Percentiles rank a stretch among this genome's conserved stretches.
These are phyloP conservation scores for Orchesella cincta DNA, from an alignment of 1,140 invertebrate species.

Conservation along the genomic window DNA sequence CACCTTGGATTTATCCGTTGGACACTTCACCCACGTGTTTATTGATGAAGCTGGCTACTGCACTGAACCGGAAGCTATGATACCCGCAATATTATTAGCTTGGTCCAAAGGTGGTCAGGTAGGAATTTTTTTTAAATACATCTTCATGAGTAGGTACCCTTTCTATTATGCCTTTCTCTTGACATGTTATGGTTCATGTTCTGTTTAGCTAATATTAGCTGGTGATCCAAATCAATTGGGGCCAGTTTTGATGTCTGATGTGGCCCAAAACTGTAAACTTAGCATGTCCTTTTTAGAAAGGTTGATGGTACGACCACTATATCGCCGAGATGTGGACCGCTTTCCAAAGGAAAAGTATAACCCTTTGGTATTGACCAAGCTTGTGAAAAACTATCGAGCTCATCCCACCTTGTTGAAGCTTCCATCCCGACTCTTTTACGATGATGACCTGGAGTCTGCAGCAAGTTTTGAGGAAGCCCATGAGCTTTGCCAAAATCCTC, in stretches of 20 bases:
- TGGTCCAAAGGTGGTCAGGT: conserved; percentile 55
- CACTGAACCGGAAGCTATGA: conserved; percentile 82
- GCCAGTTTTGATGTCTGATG: conserved; percentile 71
- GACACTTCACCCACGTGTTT: conserved; percentile 83
- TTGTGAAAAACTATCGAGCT: conserved; percentile 70
- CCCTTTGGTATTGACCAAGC: conserved; percentile 68
- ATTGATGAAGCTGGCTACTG: conserved; percentile 90
- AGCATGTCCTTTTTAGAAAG: conserved; percentile 71
- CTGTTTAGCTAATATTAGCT: conserved; percentile 72
- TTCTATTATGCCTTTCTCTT: conserved; percentile 11
- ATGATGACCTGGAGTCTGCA: conserved; percentile 66
- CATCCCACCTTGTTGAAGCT: conserved; percentile 73
- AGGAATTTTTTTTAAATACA: conserved; percentile 41
- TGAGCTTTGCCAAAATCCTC: conserved; percentile 42
- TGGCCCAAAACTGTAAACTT: conserved; percentile 67
- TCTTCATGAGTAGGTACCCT: background rate
- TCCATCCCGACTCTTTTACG: conserved; percentile 80
- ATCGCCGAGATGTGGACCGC: conserved; percentile 63
- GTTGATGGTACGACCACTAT: conserved; percentile 63
- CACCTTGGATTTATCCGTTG: conserved; percentile 66
- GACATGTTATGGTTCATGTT: conserved; percentile 59
- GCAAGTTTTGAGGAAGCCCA: conserved; percentile 57
- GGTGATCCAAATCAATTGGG: conserved; percentile 91
- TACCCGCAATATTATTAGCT: conserved; percentile 59
- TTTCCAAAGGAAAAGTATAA: conserved; percentile 66